Conservation (phyloP, 2,888 invertebrate genomes). For the Drosophila quinaria region DNA sequence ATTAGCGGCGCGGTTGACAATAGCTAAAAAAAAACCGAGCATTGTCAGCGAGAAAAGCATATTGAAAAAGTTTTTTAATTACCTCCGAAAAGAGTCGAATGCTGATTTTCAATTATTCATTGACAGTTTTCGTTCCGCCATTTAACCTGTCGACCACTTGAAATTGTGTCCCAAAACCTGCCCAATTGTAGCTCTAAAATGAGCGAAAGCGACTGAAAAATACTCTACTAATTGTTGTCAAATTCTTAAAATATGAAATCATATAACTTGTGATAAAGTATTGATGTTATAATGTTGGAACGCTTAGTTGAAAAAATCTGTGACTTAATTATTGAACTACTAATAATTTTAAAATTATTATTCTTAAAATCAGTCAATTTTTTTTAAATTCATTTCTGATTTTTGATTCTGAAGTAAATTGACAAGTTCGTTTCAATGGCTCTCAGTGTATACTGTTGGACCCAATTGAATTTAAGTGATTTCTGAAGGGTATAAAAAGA, state of each 20-base stretch:
- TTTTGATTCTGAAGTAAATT: no score
- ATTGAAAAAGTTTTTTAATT: slow-evolving; percentile 77
- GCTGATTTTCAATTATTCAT: slow-evolving; percentile 74
- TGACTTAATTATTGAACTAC: background rate
- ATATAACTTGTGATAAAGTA: no score
- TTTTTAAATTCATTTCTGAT: no score
- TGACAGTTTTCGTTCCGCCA: slow-evolving; percentile 58
- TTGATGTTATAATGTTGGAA: no score
- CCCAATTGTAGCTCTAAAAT: background rate
- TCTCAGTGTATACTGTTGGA: no score
- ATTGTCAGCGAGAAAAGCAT: slow-evolving; percentile 53
- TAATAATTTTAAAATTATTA: background rate
- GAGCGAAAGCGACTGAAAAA: background rate
- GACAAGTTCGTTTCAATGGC: no score
- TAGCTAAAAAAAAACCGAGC: slow-evolving; percentile 46
- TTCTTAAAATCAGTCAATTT: no score
- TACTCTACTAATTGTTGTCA: background rate
- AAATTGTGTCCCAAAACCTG: slow-evolving; percentile 42
- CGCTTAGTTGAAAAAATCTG: background rate
- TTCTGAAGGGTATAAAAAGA: slow-evolving; percentile 9
- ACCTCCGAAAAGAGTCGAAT: slow-evolving; percentile 51
- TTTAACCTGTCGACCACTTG: slow-evolving; percentile 74
- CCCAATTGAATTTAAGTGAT: background rate
- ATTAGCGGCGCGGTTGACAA: slow-evolving; percentile 52
- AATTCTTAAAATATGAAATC: background rate